phyloP scores from a whole-genome alignment of 2,888 invertebrate species.

The Leucoptera coffeella region DNA sequence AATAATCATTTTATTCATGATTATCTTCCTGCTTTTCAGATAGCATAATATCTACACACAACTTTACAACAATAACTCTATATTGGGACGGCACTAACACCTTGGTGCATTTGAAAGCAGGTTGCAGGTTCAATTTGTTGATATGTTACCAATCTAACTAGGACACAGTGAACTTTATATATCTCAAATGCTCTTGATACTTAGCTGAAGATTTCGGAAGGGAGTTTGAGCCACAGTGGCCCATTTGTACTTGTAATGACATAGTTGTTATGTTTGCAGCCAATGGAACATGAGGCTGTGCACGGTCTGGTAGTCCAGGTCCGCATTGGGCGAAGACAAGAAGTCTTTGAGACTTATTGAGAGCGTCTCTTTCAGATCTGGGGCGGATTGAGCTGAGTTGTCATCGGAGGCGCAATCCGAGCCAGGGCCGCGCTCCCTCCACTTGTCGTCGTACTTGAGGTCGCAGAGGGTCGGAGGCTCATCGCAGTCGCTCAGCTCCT shows the following conservation, averaged over 20 bases:
- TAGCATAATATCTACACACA: too few relatives aligned
- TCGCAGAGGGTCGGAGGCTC: slow-evolving; percentile 41
- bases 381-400: slow-evolving; percentile 32
- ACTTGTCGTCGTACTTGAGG: slow-evolving; percentile 29
- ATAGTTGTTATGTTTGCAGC: slow-evolving; percentile 39
- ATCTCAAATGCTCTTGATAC: too few relatives aligned
- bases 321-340: slow-evolving; percentile 34
- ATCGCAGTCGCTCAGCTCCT: slow-evolving; percentile 33
- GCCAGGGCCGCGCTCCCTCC: slow-evolving; percentile 22
- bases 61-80: too few relatives aligned
- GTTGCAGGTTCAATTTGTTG: too few relatives aligned
- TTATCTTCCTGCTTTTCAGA: too few relatives aligned
- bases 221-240: too few relatives aligned
- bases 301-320: slow-evolving; percentile 41
- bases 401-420: slow-evolving; percentile 40
- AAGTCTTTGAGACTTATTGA: slow-evolving; percentile 28
- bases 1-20: slow-evolving; percentile 2
- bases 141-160: too few relatives aligned
- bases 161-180: too few relatives aligned
- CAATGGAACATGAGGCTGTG: slow-evolving; percentile 50
- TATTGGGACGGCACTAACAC: slow-evolving; percentile 7
- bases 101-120: slow-evolving; percentile 1
- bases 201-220: too few relatives aligned
- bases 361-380: slow-evolving; percentile 18
- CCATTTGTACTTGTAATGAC: too few relatives aligned